Base-by-base conservation (phyloP, 2,113 vertebrate species). In the Lanius collurio region DNA sequence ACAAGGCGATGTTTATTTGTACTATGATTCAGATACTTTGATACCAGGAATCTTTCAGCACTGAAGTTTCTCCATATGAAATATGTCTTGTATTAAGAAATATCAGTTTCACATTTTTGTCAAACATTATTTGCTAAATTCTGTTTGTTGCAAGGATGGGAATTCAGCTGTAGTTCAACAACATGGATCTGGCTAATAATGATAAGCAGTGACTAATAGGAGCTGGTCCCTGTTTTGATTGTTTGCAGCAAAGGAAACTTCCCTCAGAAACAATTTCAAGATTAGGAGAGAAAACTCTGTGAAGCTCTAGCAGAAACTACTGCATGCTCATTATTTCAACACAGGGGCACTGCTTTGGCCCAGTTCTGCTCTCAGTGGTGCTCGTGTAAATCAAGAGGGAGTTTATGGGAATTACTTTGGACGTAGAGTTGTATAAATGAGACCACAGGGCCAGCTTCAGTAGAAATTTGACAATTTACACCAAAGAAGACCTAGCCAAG, bases 11-110 rank as follows among this genome's bases (percentile, higher is more conserved):
- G 63, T 90, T 95, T 96, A 79, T 78, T 90, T 93, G 89, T 94
- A 69, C 62, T 65, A 33, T 90, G 88, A 49, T 77, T 93, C 79
- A 90, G 50, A 92, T 96, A 96, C 75, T 93, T 73, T 95, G 95
- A 95, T 94, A 92, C 82, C 42, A 83, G 94, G 69, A 57, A 82
- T 83, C 95, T 97, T 96, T 95, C 93, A 35, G 64, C 52, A 21
- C 94, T 69, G 93, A 94, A 96, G 92, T 96, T 95, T 87, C 89
- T 95, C 96, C 94, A 44, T 79, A 71, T 55, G 94, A 95, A 96
- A 92, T 97, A 95, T 96, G 98, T 96, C 97, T 95, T 81, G 52
- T 49, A 81, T 98, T 98, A 98, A 98, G 97, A 97, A 97, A 97
- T 97, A 97, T 95, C 95, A 59, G 95, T 85, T 95, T 97, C 95